A percentile compares a stretch with the other conserved stretches of the same genome.
Evolutionary conservation across 1,140 invertebrate genomes (phyloP).

Genomic region (Hydropsyche tenuis): DNA sequence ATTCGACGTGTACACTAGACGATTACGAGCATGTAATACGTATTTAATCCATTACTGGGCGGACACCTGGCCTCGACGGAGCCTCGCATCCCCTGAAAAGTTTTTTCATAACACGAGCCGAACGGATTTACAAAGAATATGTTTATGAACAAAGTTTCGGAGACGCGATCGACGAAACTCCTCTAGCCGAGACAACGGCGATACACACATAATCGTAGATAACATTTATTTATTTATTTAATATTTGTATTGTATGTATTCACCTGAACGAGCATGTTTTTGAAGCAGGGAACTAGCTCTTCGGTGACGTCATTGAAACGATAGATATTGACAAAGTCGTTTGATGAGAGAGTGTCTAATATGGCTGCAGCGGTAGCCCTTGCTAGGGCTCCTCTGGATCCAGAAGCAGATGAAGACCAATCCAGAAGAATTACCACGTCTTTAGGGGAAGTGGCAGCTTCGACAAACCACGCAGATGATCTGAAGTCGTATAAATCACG

Average conservation of each 20-base stretch:
- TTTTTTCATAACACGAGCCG: constrained; percentile 46
- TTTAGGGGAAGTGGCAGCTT: constrained; percentile 95
- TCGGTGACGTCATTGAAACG: constrained; percentile 78
- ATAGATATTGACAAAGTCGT: constrained; percentile 97
- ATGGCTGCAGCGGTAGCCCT: constrained; percentile 85
- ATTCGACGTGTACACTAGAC: constrained; percentile 19
- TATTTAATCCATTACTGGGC: constrained; percentile 26
- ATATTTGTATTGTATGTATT: too few species aligned
- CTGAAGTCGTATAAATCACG: constrained; percentile 88
- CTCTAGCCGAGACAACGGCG: neutral
- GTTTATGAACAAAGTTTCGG: constrained; percentile 49
- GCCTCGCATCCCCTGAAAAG: constrained; percentile 33
- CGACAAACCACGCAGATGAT: constrained; percentile 90
- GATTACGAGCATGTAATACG: constrained; percentile 12
- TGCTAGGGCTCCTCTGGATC: constrained; percentile 82
- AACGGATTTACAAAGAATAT: constrained; percentile 49
- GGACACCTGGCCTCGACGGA: constrained; percentile 24
- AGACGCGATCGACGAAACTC: constrained; percentile 42
- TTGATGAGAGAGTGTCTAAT: constrained; percentile 92
- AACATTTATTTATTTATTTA: too few species aligned
- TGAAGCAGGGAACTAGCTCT: constrained; percentile 85
- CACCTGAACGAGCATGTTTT: constrained; percentile 84
- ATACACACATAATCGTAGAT: too few species aligned
- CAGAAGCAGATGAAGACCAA: constrained; percentile 86
- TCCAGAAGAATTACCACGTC: constrained; percentile 95